Evolutionary conservation across 2,797 vertebrate genomes (phyloP).

Genomic region (Sebastes kiyomatsui): DNA sequence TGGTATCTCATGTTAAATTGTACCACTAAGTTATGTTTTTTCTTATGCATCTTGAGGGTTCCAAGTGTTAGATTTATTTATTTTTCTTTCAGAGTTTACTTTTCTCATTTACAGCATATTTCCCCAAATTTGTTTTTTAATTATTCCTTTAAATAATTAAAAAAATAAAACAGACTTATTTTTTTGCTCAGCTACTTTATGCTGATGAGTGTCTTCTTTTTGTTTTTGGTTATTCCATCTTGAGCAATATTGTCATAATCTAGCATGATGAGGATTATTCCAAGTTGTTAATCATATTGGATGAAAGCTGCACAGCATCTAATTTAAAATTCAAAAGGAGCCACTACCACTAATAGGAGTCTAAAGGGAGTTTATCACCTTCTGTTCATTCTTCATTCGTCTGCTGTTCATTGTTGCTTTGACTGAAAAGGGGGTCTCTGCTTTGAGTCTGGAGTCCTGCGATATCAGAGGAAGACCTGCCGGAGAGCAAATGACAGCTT

Average conservation of each 20-base stretch:
- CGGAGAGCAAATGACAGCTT: slow-evolving; percentile 37
- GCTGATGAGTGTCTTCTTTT: not conserved
- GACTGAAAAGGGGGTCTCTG: slow-evolving; percentile 40
- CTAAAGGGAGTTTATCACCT: slow-evolving; percentile 53
- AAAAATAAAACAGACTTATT: not conserved
- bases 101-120: not conserved
- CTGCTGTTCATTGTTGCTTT: slow-evolving; percentile 23
- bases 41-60: not conserved
- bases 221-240: not conserved
- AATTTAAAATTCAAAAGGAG: slow-evolving; percentile 49
- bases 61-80: not conserved
- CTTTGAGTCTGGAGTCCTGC: slow-evolving; percentile 26
- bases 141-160: not conserved
- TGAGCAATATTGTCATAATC: not conserved
- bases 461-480: slow-evolving; percentile 31
- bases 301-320: slow-evolving; percentile 29
- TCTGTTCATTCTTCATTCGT: slow-evolving; percentile 55
- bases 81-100: not conserved
- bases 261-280: not conserved
- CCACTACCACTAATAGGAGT: slow-evolving; percentile 28
- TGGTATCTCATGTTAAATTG: no score
- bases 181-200: not conserved
- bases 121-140: not conserved
- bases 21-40: no score
- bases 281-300: slow-evolving; percentile 32